Base-by-base conservation (phyloP, 2,888 invertebrate genomes). In the Tribolium freemani region DNA sequence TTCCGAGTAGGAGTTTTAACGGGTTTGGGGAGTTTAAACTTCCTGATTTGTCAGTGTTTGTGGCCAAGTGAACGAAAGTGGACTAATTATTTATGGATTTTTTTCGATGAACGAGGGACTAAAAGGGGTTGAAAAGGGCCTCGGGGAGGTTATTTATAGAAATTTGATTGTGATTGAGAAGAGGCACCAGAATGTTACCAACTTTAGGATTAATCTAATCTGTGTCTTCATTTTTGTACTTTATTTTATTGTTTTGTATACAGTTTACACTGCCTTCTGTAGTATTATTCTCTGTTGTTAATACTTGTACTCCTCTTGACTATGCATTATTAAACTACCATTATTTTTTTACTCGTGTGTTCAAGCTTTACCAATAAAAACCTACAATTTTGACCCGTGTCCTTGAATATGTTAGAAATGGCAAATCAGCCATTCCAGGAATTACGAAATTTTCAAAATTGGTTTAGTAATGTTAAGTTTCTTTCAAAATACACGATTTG, bases 1-100 rank as follows among this genome's bases (percentile, higher is more conserved):
- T 72, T 77, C 82, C 48, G 80, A 78, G 69, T 20, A 76, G 75
- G 68, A 73, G 74, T 38, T 86, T 90, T 9, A 88, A 87, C 5
- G 76, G 87, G 64, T 88, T 89, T 78, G 86, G 86, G 58, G 92
- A 91, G 78, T 93, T 94, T 86, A 93, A 94, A 84, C 90, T 94
- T 82, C 94, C 94, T 0, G 94, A 94, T 86, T 88, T 94, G 61
- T 90, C 93, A 73, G 92, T 92, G 9, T 93, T 92, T 84, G 89
- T 93, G 63, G 80, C 82, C 2, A 82, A 83, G 71, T 83, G 73
- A 81, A 9, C 10, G 45, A 11, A 8, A 11, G 16, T 46, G 20
- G 20, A n/a, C n/a, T 2, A 58, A 48, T 13, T 13, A 46, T 48
- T 63, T 63, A 30, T 63, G 63, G 50, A 48, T 58, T 44, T 57